Conservation (phyloP, 1,140 invertebrate genomes). For the Drosophila subpulchrella region DNA sequence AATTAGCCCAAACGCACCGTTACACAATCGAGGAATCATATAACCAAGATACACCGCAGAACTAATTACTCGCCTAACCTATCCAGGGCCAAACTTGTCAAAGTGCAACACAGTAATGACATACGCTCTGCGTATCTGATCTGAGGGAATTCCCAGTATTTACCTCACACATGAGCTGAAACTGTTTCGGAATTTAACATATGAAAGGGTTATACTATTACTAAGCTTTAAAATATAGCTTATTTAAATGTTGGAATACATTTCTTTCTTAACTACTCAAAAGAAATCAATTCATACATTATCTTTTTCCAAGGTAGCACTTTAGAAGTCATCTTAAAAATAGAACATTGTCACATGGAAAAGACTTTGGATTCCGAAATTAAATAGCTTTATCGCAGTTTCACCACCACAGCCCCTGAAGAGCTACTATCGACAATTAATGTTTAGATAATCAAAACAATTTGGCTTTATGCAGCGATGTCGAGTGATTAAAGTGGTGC, state of each 20-base stretch:
- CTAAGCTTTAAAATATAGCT: no score
- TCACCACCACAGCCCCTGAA: slow-evolving; percentile 1
- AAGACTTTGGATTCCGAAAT: slow-evolving; percentile 27
- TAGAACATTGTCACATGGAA: slow-evolving; percentile 33
- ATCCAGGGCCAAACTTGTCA: not conserved
- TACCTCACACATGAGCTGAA: not conserved
- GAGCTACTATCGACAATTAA: slow-evolving; percentile 18
- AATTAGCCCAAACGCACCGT: slow-evolving; percentile 55
- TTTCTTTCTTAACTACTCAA: not conserved
- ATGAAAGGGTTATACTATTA: no score
- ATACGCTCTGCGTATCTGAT: slow-evolving; percentile 21
- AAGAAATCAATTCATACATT: not conserved
- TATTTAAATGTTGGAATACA: no score
- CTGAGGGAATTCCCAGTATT: not conserved
- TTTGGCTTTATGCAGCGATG: slow-evolving; percentile 50
- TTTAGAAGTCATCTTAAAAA: slow-evolving; percentile 1
- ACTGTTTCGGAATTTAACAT: not conserved
- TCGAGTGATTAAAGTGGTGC: slow-evolving; percentile 86
- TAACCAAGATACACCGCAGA: not conserved
- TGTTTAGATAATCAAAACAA: slow-evolving; percentile 46
- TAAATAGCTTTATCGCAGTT: slow-evolving; percentile 27
- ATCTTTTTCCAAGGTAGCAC: not conserved
- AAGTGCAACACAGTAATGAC: slow-evolving; percentile 28
- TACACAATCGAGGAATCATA: slow-evolving; percentile 42
- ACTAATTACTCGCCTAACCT: slow-evolving; percentile 4